A percentile compares a stretch with the other conserved stretches of the same genome.
Evolutionary conservation across 2,113 vertebrate species (phyloP).

Genomic region (Porphyrio hochstetteri): DNA sequence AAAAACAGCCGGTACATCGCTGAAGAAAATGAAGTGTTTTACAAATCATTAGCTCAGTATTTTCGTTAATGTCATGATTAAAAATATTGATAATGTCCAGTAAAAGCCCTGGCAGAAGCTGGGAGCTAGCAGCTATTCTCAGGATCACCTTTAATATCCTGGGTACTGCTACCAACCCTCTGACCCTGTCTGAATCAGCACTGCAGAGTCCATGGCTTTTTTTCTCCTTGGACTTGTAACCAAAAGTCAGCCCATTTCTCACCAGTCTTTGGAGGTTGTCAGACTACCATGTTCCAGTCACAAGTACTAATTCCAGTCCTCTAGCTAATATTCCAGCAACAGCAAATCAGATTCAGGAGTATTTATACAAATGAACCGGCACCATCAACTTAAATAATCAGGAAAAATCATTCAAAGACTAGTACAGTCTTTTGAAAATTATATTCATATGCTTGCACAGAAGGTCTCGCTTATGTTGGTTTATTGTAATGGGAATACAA

Average conservation of each 20-base stretch:
- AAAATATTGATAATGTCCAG: background rate
- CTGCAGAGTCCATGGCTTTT: background rate
- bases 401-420: background rate
- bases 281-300: background rate
- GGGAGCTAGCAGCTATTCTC: background rate
- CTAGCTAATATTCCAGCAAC: background rate
- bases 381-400: background rate
- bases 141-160: background rate
- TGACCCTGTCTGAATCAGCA: background rate
- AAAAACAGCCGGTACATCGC: background rate
- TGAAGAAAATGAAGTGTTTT: background rate
- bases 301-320: background rate
- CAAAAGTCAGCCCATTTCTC: background rate
- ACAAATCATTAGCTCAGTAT: background rate
- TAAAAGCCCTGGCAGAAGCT: background rate
- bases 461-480: background rate
- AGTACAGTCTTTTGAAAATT: background rate
- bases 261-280: background rate
- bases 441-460: background rate
- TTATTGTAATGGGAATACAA: background rate
- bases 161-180: background rate
- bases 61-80: background rate
- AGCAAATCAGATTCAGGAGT: background rate
- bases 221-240: background rate
- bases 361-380: background rate